phyloP scores from a whole-genome alignment of 37 sponge, comb jelly and placozoan species.

The Lycopodina hypogea region DNA sequence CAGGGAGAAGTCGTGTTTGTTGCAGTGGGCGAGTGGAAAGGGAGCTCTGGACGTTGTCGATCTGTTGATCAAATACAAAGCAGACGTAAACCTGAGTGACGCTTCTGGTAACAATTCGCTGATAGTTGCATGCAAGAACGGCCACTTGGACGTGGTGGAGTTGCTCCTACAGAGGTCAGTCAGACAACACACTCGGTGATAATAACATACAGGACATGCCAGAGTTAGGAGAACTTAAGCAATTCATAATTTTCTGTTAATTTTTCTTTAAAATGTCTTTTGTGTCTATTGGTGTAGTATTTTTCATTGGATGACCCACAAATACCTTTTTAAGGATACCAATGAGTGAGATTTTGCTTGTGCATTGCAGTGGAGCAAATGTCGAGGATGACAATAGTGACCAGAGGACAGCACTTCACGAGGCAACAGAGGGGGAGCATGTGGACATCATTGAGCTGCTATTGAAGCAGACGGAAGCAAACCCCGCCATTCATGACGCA shows the following conservation, averaged over 20 bases:
- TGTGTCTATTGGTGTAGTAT: too few relatives aligned
- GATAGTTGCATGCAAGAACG: slow-evolving; percentile 52
- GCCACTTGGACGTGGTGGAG: slow-evolving; percentile 53
- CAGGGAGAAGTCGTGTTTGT: slow-evolving; percentile 29
- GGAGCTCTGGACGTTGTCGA: slow-evolving; percentile 34
- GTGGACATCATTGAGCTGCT: slow-evolving; percentile 43
- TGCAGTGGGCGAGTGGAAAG: slow-evolving; percentile 58
- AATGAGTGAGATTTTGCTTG: too few relatives aligned
- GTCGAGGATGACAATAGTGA: slow-evolving; percentile 18
- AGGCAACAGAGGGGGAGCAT: slow-evolving; percentile 52
- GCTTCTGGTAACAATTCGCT: slow-evolving; percentile 57
- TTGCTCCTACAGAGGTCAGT: slow-evolving; percentile 58
- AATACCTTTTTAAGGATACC: too few relatives aligned
- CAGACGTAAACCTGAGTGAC: slow-evolving; percentile 58
- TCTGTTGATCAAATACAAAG: slow-evolving; percentile 47
- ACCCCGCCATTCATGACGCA: slow-evolving; percentile 13
- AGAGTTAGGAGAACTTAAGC: too few relatives aligned
- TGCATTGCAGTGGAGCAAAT: slow-evolving; percentile 39
- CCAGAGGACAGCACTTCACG: slow-evolving; percentile 60
- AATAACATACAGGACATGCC: background rate
- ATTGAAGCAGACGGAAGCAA: slow-evolving; percentile 21
- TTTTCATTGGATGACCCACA: too few relatives aligned
- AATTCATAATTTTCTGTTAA: background rate
- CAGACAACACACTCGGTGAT: too few relatives aligned
- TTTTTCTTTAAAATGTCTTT: background rate